Base-by-base conservation (phyloP, 30 jellyfish, hydroid and myxozoan genomes). In the Pelagia noctiluca region DNA sequence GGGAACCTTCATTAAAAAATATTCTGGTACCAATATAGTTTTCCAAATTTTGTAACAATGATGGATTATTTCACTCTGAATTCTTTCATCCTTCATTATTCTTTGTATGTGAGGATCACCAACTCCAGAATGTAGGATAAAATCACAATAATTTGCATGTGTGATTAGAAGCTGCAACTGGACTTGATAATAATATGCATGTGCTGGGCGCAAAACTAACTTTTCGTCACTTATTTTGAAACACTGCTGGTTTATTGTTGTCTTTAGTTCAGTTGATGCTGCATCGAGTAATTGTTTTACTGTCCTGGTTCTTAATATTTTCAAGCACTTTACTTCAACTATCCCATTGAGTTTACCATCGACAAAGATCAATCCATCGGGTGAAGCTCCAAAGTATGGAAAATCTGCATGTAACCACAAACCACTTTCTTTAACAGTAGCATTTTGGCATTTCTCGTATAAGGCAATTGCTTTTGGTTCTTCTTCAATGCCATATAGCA, bases 101-200 rank as follows among this genome's bases (percentile, higher is more conserved):
- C 83, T 71, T 37, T 31, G 76, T 7, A 71, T 71, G 71, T 28
- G 29, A 3, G 74, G 74, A 12, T 54, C 23, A 7, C 83, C 83
- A 12, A 12, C 35, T 54, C 35, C 83, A n/a, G 71, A 71, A 71
- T 36, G 35, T n/a, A 71, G 83, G n/a, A 71, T 75, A 71, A 71
- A 71, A 71, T 71, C 83, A 71, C 83, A 71, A 36, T 12, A 71
- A 23, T 37, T 36, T 10, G 74, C 36, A 21, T 71, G 13, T 12
- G 83, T 71, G n/a, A 71, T 33, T n/a, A 71, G 36, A 11, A 71
- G 74, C 76, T 71, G 83, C 33, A 71, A 50, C 83, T 71, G 83
- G 33, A 71, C 71, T 71, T 71, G 74, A 36, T 35, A 71, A 37
- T 30, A 71, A 29, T 71, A 35, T n/a, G n/a, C 35, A 33, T 71